Base-by-base conservation (phyloP, 2,113 vertebrate genomes). In the Cavia aperea region DNA sequence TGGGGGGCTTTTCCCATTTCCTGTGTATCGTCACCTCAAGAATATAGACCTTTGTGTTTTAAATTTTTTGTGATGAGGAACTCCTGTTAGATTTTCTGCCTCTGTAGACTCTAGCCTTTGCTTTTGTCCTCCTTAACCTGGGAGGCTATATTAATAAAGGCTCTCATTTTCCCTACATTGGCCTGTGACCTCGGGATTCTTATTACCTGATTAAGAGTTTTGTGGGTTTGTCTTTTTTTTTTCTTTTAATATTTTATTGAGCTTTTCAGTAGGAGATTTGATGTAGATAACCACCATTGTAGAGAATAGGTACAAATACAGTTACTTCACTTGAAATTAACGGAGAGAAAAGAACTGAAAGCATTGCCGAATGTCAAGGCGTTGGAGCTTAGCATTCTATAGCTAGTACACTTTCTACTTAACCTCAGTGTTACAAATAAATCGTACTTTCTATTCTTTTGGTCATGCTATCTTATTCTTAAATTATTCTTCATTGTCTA, bases 391-490 rank as follows among this genome's bases (percentile, higher is more conserved):
- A 62, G 13, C 6, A n/a, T 21, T 89, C 31, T 31, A 63, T 31
- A 94, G 23, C 39, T 73, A 82, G 43, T 75, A 81, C 9, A 21
- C 7, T 15, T 88, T 62, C n/a, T 94, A 13, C 83, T 88, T 93
- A 83, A 86, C 29, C 60, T 87, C 92, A 66, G 29, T 81, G 49
- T 90, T 79, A 26, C 60, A 82, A 88, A 81, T 89, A 94, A 70
- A 66, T 89, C 58, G 3, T 86, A 56, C 24, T 90, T 68, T 75
- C 54, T 81, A 43, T 26, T 88, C 46, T 92, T 94, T 83, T 88
- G 54, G 90, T 78, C 49, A 60, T 77, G 24, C 31, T 66, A 5
- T 77, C 65, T 85, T 93, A 87, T 60, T 94, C 33, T 43, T 90
- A 60, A 92, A 63, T 90, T 92, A 63, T 90, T 78, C 36, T 86